A percentile compares a stretch with the other conserved stretches of the same genome.
phyloP scores from a whole-genome alignment of 2,888 invertebrate species.

The Venusia cambrica region DNA sequence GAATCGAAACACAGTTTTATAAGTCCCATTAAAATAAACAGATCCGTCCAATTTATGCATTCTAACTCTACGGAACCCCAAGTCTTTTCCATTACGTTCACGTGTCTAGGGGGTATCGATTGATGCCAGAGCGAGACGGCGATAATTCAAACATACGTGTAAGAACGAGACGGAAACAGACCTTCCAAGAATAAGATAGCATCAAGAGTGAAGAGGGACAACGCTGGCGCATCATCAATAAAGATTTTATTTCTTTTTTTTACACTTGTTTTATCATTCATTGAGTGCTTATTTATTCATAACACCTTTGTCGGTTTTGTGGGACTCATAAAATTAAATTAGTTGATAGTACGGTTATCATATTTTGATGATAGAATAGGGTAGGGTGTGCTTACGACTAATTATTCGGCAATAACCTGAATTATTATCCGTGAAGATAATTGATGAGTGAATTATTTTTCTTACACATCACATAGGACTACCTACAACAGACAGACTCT shows the following conservation, averaged over 20 bases:
- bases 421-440: too few relatives aligned
- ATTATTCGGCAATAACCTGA: conserved; percentile 12
- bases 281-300: conserved; percentile 72
- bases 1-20: too few relatives aligned
- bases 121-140: conserved; percentile 50
- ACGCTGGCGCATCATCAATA: conserved; percentile 67
- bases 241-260: conserved; percentile 40
- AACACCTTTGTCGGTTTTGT: conserved; percentile 75
- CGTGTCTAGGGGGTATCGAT: conserved; percentile 68
- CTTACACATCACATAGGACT: too few relatives aligned
- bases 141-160: conserved; percentile 19
- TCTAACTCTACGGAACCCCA: conserved; percentile 16
- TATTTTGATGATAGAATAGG: conserved; percentile 31
- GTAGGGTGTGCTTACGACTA: conserved; percentile 18
- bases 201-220: conserved; percentile 66
- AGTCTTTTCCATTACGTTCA: conserved; percentile 42
- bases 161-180: conserved; percentile 40
- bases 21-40: too few relatives aligned
- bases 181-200: conserved; percentile 77
- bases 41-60: conserved; percentile 4
- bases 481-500: too few relatives aligned
- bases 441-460: too few relatives aligned
- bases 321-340: conserved; percentile 64
- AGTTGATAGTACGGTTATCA: conserved; percentile 41
- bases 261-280: conserved; percentile 50